phyloP scores from a whole-genome alignment of 2,888 invertebrate species.

The Caenorhabditis plicata region DNA sequence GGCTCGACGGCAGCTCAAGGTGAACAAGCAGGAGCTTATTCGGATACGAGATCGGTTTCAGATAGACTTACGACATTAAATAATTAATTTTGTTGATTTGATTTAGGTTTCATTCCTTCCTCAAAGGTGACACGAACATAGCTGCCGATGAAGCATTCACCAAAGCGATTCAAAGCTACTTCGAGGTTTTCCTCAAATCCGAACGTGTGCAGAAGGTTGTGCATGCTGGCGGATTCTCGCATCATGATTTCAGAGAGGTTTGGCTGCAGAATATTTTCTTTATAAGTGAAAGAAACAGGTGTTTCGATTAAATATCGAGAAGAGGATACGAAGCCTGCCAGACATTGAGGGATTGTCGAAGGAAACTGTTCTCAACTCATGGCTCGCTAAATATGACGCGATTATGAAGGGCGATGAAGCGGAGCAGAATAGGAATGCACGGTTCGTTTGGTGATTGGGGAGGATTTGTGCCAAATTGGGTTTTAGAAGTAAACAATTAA shows the following conservation, averaged over 20 bases:
- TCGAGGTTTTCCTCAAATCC: slow-evolving; percentile 92
- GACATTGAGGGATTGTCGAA: slow-evolving; percentile 95
- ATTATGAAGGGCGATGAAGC: slow-evolving; percentile 77
- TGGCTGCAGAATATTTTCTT: too few species aligned
- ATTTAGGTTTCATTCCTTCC: slow-evolving; percentile 83
- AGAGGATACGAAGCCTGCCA: slow-evolving; percentile 88
- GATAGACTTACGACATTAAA: not conserved
- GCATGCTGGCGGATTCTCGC: slow-evolving; percentile 93
- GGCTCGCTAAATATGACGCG: slow-evolving; percentile 99
- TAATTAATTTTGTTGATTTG: not conserved
- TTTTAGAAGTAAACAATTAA: not conserved
- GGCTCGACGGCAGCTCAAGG: slow-evolving; percentile 88
- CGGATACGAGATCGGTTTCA: slow-evolving; percentile 54
- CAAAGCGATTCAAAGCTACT: slow-evolving; percentile 90
- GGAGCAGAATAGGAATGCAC: slow-evolving; percentile 57
- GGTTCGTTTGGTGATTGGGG: slow-evolving; percentile 4
- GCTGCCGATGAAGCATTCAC: slow-evolving; percentile 97
- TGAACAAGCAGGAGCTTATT: slow-evolving; percentile 82
- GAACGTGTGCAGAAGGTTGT: slow-evolving; percentile 93
- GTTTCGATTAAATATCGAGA: slow-evolving; percentile 90
- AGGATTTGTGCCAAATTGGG: too few species aligned
- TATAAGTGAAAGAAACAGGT: slow-evolving; percentile 70
- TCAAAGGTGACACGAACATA: slow-evolving; percentile 97
- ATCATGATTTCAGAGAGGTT: slow-evolving; percentile 91
- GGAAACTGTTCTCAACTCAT: slow-evolving; percentile 95